A percentile compares a stretch with the other conserved stretches of the same genome.
phyloP scores from a whole-genome alignment of 2,113 vertebrate species.

The Aplodontia rufa region DNA sequence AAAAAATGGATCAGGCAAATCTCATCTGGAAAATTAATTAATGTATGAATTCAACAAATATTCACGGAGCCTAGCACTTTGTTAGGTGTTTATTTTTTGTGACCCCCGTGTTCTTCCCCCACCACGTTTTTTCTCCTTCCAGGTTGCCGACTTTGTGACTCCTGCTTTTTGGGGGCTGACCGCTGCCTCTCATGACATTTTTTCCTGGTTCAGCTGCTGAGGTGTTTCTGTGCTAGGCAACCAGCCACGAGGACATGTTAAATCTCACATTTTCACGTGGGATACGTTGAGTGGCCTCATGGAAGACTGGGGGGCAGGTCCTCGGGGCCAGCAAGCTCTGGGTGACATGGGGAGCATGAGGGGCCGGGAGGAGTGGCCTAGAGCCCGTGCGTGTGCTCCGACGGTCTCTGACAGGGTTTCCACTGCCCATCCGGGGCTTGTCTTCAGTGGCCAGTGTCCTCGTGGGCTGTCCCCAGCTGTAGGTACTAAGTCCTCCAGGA shows the following conservation, averaged over 20 bases:
- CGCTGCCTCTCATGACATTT: neutral
- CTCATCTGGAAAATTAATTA: conserved; percentile 75
- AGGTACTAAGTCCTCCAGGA: conserved; percentile 88
- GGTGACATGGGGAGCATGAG: fast-evolving
- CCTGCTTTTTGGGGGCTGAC: fast-evolving
- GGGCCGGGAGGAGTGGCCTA: too few relatives aligned
- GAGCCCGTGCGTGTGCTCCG: neutral
- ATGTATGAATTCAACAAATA: conserved; percentile 63
- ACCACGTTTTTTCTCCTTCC: neutral
- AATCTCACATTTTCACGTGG: neutral
- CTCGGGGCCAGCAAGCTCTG: fast-evolving
- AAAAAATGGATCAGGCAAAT: conserved; percentile 69
- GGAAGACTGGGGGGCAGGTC: fast-evolving
- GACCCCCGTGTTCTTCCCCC: fast-evolving
- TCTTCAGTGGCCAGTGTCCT: conserved; percentile 64
- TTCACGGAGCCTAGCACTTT: conserved; percentile 43
- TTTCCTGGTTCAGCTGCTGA: neutral
- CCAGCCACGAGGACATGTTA: fast-evolving
- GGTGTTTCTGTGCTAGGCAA: fast-evolving
- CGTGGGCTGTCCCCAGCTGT: conserved; percentile 85
- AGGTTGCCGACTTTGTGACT: neutral
- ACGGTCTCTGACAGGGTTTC: neutral
- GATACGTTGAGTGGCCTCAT: fast-evolving
- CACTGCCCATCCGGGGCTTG: conserved; percentile 41
- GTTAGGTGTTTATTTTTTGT: neutral